phyloP scores from a whole-genome alignment of 2,797 vertebrate genomes.

The Semotilus atromaculatus region DNA sequence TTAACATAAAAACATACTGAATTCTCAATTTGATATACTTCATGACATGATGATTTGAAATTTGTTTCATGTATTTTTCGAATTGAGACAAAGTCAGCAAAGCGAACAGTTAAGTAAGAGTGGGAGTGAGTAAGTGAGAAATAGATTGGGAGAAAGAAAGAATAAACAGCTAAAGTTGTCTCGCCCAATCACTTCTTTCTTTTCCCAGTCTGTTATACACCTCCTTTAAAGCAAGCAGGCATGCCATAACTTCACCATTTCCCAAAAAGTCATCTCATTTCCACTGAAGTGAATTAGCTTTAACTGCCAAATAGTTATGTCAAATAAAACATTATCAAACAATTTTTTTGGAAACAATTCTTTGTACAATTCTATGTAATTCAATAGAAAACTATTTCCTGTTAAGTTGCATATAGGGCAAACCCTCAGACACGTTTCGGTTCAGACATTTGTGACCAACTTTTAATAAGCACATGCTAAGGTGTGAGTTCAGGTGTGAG shows the following conservation, averaged over 20 bases:
- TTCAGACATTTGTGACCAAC: slow-evolving; percentile 15
- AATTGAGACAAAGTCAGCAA: slow-evolving; percentile 6
- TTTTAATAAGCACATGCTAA: background rate
- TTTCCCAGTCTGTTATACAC: background rate
- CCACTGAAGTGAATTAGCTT: background rate
- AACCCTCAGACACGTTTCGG: background rate
- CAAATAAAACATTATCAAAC: background rate
- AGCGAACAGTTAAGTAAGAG: background rate
- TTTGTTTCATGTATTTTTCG: background rate
- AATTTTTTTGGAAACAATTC: background rate
- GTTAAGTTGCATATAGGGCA: background rate
- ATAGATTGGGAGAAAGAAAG: background rate
- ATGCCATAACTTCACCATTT: background rate
- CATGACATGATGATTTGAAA: background rate
- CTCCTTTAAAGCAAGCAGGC: background rate
- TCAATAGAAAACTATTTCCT: background rate
- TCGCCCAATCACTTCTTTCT: slow-evolving; percentile 17
- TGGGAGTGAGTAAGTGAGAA: background rate
- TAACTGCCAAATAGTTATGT: background rate
- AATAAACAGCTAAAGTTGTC: slow-evolving; percentile 28
- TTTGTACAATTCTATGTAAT: background rate
- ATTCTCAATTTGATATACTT: background rate
- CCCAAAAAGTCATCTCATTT: background rate
- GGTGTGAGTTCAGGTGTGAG: background rate
- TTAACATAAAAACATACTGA: background rate